Base-by-base conservation (phyloP, 1,140 invertebrate genomes). In the Cotesia vestalis region DNA sequence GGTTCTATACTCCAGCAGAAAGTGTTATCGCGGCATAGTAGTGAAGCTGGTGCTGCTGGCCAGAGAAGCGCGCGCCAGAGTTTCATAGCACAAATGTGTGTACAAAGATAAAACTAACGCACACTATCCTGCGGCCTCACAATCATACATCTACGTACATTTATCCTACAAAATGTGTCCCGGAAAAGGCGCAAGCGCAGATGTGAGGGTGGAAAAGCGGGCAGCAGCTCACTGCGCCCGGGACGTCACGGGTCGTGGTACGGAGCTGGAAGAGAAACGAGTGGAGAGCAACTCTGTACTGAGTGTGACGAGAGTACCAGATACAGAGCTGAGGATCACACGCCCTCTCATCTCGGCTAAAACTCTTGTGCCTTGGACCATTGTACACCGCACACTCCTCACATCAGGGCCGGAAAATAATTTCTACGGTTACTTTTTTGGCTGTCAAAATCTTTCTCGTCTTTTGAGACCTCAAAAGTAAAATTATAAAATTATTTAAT, bases 221-320 rank as follows among this genome's bases (percentile, higher is more conserved):
- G 79, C 78, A 78, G 80, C 77, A 83, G 83, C 82, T 84, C 84
- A 84, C 83, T 82, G 81, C 85, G 83, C 85, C 85, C 85, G 85
- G 85, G 84, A 85, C 83, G 77, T 78, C 79, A 81, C 79, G 81
- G 80, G 78, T 80, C 80, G 80, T 77, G 72, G 53, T 61, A 69
- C 64, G 57, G 46, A 73, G 63, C 46, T 66, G 68, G 72, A 53
- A 62, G 46, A 68, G 69, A 63, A 53, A 46, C 61, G 53, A 67
- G 40, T 46, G 67, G 51, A 64, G 51, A 73, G 35, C 40, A 34
- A 63, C 38, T 17, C 40, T 46, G 27, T 27, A 27, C 27, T 27
- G 62, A 64, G 66, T 17, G 66, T 53, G 40, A 67, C 66, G 51
- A 67, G 46, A 66, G 57, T 71, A 64, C 27, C 67, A 53, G 60